These are phyloP conservation scores for Ganaspis brasiliensis DNA, from an alignment of 2,888 invertebrate genomes.

Conservation along the genomic window DNA sequence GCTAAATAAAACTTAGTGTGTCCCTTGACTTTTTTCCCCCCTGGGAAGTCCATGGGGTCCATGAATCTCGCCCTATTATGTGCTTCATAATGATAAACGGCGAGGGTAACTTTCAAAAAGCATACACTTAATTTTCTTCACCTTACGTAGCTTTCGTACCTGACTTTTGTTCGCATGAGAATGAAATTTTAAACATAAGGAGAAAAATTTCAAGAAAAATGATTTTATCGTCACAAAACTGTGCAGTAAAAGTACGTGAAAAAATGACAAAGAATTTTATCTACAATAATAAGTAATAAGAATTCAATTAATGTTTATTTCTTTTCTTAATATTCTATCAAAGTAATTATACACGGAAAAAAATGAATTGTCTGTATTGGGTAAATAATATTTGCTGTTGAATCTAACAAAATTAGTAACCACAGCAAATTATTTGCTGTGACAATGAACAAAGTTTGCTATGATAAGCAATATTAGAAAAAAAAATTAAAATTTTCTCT, in stretches of 20 bases:
- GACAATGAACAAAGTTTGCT: too few relatives aligned
- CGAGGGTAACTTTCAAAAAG: conserved; percentile 14
- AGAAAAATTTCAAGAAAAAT: not conserved
- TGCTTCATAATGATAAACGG: conserved; percentile 42
- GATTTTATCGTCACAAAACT: not conserved
- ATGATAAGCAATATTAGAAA: too few relatives aligned
- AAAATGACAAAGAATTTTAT: conserved; percentile 3
- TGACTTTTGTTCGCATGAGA: conserved; percentile 31
- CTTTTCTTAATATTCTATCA: too few relatives aligned
- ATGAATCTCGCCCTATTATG: conserved; percentile 65
- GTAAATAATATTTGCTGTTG: too few relatives aligned
- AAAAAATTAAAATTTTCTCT: too few relatives aligned
- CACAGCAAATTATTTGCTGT: too few relatives aligned
- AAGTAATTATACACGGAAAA: too few relatives aligned
- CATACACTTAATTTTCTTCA: conserved; percentile 19
- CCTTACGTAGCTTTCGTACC: not conserved
- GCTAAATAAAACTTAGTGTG: conserved; percentile 65
- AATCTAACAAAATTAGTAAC: too few relatives aligned
- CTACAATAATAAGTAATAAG: too few relatives aligned
- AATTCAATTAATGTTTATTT: too few relatives aligned
- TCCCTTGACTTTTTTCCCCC: conserved; percentile 69
- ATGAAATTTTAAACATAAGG: conserved; percentile 21
- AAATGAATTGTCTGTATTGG: too few relatives aligned
- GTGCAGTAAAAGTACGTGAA: not conserved
- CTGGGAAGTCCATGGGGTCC: conserved; percentile 58